Evolutionary conservation across 2,888 invertebrate genomes (phyloP), one percentile per base, ranked within the genome.

Genomic region (Litoditis marina): DNA sequence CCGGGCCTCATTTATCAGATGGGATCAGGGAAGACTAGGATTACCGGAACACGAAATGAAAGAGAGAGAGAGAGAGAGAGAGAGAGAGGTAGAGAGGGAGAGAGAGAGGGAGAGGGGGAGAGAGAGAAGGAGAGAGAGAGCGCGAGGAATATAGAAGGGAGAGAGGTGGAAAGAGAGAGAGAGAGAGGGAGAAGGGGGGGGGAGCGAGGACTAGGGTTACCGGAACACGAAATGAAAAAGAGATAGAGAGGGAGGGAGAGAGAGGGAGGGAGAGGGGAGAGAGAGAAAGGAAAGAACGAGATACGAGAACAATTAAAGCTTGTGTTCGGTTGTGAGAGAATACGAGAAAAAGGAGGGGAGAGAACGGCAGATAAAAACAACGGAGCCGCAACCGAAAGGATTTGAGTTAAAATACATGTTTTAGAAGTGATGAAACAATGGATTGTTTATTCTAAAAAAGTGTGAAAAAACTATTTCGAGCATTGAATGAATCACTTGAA

Each of bases 51-150:
- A 28, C 28, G 39, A n/a, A 44, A 25, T 25, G 49, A 58, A 27
- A 49, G 58, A 32, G 50, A 50, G 49, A 50, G 22, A 49, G 49
- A 47, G 32, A 44, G 52, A 57, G 39, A 30, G 32, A 50, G 51
- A 25, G 58, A 32, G 51, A 57, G 31, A 19, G 47, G 22, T 30
- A 52, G 52, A 52, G 52, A 52, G 52, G 28, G 51, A 51, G 51
- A 51, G 51, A 19, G 11, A n/a, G 13, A 28, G 27, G 6, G 19
- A n/a, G 27, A 22, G 8, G 34, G 39, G 36, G 13, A 36, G 13
- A 7, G 13, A 36, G 22, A 25, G 39, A 27, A n/a, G 34, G 19
- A 31, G 49, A 31, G 42, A 25, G 42, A n/a, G 36, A 19, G 30
- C 5, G 39, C 22, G 7, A 34, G 27, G 30, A 39, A 28, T 32